A percentile compares a stretch with the other conserved stretches of the same genome.
These are phyloP conservation scores for Helicoverpa zea DNA, from an alignment of 1,140 invertebrate species.

Conservation along the genomic window DNA sequence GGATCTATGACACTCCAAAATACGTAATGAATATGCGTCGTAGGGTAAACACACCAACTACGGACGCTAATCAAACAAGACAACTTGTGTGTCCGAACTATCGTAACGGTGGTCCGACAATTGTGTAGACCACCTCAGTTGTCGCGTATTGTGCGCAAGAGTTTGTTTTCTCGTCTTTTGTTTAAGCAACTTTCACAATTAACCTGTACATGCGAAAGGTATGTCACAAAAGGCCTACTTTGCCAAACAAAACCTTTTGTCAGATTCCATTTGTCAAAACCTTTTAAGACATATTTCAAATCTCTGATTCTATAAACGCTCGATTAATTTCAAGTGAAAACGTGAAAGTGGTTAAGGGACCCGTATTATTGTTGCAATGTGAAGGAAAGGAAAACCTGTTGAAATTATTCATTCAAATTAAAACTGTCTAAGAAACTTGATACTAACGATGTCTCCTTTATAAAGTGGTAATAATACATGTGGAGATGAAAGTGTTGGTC, in stretches of 20 bases:
- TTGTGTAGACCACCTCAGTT: conserved; percentile 58
- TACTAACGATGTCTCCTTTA: conserved; percentile 10
- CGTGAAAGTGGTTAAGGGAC: conserved; percentile 14
- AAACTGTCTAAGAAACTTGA: conserved; percentile 24
- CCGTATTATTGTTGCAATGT: neutral
- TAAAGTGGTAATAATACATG: conserved; percentile 23
- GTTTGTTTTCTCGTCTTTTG: conserved; percentile 55
- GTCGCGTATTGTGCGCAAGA: conserved; percentile 52
- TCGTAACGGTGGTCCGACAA: conserved; percentile 59
- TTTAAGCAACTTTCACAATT: conserved; percentile 66
- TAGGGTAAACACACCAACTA: conserved; percentile 56
- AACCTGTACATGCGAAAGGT: conserved; percentile 54
- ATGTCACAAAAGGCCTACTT: conserved; percentile 36
- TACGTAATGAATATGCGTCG: conserved; percentile 49
- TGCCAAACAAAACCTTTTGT: conserved; percentile 7
- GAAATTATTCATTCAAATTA: conserved; percentile 36
- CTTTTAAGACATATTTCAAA: conserved; percentile 26
- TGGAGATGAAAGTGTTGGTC: conserved; percentile 16
- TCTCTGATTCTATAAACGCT: neutral
- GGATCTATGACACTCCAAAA: conserved; percentile 31
- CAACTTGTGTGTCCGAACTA: conserved; percentile 56
- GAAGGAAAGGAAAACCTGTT: conserved; percentile 31
- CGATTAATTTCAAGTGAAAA: conserved; percentile 36
- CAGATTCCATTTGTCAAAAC: conserved; percentile 21
- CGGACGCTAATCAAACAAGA: conserved; percentile 66